Percentiles rank a stretch among this genome's conserved stretches.
Conservation (phyloP, 2,113 vertebrate species). For the Procavia capensis region DNA sequence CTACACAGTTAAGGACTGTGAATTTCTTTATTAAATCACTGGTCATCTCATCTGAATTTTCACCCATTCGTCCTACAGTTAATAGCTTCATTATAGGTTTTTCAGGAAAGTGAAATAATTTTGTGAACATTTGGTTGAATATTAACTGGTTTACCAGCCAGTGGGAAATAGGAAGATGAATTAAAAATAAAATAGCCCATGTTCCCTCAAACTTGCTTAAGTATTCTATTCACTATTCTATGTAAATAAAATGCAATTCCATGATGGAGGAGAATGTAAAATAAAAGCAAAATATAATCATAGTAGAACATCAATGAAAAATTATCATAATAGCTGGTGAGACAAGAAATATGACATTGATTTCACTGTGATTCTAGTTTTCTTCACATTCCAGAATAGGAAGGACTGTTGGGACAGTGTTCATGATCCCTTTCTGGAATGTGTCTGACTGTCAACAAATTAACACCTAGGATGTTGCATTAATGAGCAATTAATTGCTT, state of each 20-base stretch:
- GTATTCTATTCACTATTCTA: background rate
- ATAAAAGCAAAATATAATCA: background rate
- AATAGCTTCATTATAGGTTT: background rate
- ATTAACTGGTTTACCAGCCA: background rate
- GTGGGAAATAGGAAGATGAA: background rate
- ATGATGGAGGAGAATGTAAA: background rate
- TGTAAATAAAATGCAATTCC: background rate
- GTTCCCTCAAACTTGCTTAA: background rate
- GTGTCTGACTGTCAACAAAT: slow-evolving; percentile 72
- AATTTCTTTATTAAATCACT: background rate
- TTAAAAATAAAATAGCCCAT: background rate
- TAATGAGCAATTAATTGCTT: slow-evolving; percentile 78
- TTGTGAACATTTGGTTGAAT: background rate
- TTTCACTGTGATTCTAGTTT: slow-evolving; percentile 32
- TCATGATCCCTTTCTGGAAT: slow-evolving; percentile 59
- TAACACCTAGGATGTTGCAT: slow-evolving; percentile 67
- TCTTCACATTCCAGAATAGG: background rate
- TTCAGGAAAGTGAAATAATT: slow-evolving; percentile 19
- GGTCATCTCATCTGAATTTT: background rate
- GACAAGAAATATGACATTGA: slow-evolving; percentile 44
- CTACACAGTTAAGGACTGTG: background rate
- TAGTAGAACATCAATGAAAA: background rate
- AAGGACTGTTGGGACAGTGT: slow-evolving; percentile 15
- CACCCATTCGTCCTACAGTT: background rate
- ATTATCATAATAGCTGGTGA: background rate